phyloP scores from a whole-genome alignment of 2,113 vertebrate species.

The Erinaceus europaeus region DNA sequence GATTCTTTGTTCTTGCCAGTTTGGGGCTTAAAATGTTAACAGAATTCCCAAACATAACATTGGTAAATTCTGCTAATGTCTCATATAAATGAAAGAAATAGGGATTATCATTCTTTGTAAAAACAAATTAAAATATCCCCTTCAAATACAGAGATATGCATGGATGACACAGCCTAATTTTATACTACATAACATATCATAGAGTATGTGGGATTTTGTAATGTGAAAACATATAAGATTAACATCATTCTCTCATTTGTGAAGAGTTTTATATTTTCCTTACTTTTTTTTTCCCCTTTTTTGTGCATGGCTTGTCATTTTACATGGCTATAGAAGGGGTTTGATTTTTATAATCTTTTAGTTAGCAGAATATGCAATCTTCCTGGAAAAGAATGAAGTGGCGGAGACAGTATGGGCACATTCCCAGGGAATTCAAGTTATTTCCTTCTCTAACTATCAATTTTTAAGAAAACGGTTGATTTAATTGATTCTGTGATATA shows the following conservation, averaged over 20 bases:
- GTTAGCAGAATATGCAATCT: neutral
- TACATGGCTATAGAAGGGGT: neutral
- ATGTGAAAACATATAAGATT: slow-evolving; percentile 15
- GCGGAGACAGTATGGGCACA: neutral
- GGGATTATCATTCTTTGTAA: slow-evolving; percentile 22
- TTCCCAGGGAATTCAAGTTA: neutral
- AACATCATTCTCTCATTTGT: slow-evolving; percentile 15
- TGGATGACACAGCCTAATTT: neutral
- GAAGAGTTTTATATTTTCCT: too few relatives aligned
- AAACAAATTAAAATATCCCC: neutral
- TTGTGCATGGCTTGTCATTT: neutral
- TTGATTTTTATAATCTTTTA: neutral
- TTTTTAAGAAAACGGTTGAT: neutral
- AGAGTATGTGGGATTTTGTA: neutral
- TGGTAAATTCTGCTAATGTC: slow-evolving; percentile 58
- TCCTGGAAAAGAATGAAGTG: neutral
- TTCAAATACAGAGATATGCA: neutral
- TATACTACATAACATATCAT: slow-evolving; percentile 5
- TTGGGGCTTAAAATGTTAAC: slow-evolving; percentile 61
- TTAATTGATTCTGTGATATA: neutral
- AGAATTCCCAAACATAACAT: slow-evolving; percentile 57
- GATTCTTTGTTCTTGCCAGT: slow-evolving; percentile 71
- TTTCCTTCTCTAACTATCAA: neutral
- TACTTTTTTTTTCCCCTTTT: too few relatives aligned
- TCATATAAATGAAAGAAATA: slow-evolving; percentile 55